These are phyloP conservation scores for Otus sunia DNA, from an alignment of 2,113 vertebrate species.

Conservation along the genomic window DNA sequence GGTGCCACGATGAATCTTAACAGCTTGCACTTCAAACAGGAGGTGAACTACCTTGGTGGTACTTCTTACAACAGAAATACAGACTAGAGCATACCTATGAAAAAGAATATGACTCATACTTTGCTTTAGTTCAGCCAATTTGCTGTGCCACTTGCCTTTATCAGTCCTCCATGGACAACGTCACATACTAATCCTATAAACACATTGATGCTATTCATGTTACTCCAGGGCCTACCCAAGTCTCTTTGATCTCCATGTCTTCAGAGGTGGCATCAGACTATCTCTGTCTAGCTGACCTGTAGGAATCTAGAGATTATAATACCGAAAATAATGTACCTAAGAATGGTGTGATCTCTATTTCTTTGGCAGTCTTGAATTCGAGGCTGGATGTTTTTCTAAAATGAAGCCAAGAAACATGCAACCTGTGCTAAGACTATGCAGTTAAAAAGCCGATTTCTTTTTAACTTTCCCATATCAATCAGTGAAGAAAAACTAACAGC, in stretches of 20 bases:
- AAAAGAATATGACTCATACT: not conserved
- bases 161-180: not conserved
- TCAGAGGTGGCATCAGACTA: not conserved
- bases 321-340: not conserved
- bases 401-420: not conserved
- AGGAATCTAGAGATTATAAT: not conserved
- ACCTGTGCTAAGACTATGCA: not conserved
- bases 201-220: not conserved
- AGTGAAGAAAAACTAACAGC: not conserved
- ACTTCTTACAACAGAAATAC: not conserved
- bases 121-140: not conserved
- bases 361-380: not conserved
- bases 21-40: not conserved
- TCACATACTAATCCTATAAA: not conserved
- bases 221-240: not conserved
- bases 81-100: not conserved
- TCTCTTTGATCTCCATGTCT: not conserved
- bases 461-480: not conserved
- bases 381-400: not conserved
- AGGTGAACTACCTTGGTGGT: not conserved
- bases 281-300: not conserved
- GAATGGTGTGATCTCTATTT: not conserved
- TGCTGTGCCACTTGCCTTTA: not conserved
- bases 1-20: not conserved
- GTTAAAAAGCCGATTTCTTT: not conserved